Evolutionary conservation across 2,113 vertebrate species (phyloP).

Genomic region (Sminthopsis crassicaudata): DNA sequence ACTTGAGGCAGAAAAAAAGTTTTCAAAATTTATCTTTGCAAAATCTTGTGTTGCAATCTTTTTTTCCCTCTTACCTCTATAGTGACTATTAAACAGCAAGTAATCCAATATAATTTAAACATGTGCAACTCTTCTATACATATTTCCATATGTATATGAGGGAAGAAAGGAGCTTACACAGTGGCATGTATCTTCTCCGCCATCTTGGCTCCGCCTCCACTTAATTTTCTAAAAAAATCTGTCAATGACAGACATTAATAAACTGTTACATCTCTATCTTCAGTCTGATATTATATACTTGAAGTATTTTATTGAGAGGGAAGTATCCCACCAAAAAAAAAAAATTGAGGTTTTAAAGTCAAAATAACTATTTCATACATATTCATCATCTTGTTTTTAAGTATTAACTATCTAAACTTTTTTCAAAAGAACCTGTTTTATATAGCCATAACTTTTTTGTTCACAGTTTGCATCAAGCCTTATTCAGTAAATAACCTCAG

Average conservation of each 20-base stretch:
- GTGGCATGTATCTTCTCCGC: too few relatives aligned
- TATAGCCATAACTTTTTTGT: not conserved
- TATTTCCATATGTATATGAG: too few relatives aligned
- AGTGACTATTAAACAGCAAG: too few relatives aligned
- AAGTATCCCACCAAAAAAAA: not conserved
- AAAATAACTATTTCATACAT: constrained; percentile 30
- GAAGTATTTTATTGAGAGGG: not conserved
- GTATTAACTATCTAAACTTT: constrained; percentile 37
- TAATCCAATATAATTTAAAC: too few relatives aligned
- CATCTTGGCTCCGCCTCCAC: too few relatives aligned
- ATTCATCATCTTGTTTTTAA: constrained; percentile 44
- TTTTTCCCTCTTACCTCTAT: too few relatives aligned
- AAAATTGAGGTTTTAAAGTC: not conserved
- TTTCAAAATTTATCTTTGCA: too few relatives aligned
- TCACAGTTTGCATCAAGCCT: not conserved
- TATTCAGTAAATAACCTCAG: not conserved
- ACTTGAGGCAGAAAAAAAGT: too few relatives aligned
- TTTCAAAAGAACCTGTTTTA: constrained; percentile 38
- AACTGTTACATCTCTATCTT: constrained; percentile 37
- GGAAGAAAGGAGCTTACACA: too few relatives aligned
- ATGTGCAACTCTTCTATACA: too few relatives aligned
- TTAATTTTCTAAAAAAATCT: constrained; percentile 47
- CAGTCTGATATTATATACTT: constrained; percentile 40
- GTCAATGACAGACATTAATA: constrained; percentile 23
- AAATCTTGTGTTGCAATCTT: too few relatives aligned